phyloP scores from a whole-genome alignment of 1,140 invertebrate species.

The Phocides pigmalion region DNA sequence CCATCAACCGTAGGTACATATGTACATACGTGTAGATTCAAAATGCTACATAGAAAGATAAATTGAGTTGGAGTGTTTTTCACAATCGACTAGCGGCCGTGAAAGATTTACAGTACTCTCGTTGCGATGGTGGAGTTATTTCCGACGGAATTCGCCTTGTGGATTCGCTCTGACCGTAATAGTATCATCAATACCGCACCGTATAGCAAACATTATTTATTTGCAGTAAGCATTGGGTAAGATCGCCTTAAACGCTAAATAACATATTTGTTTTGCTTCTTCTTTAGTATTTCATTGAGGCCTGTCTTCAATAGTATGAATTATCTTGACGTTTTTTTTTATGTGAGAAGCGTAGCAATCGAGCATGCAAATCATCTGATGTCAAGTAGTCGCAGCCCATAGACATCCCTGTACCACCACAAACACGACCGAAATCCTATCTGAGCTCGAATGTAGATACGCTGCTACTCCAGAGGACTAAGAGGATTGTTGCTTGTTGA shows the following conservation, averaged over 20 bases:
- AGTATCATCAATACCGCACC: slow-evolving; percentile 64
- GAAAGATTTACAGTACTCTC: slow-evolving; percentile 67
- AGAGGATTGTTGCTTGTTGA: no score
- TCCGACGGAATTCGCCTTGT: slow-evolving; percentile 75
- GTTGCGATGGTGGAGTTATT: slow-evolving; percentile 71
- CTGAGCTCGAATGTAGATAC: no score
- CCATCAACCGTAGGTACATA: not conserved
- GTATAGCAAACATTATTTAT: slow-evolving; percentile 35
- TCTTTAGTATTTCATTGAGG: slow-evolving; percentile 22
- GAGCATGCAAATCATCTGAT: no score
- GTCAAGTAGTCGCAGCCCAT: no score
- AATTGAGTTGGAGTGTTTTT: slow-evolving; percentile 57
- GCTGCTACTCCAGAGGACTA: no score
- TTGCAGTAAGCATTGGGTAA: slow-evolving; percentile 12
- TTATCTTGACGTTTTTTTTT: no score
- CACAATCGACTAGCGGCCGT: slow-evolving; percentile 63
- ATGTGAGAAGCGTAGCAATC: no score
- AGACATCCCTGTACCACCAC: no score
- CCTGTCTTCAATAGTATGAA: not conserved
- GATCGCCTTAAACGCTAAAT: slow-evolving; percentile 7
- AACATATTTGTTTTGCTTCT: slow-evolving; percentile 2
- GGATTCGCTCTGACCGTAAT: slow-evolving; percentile 73
- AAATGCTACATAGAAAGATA: slow-evolving; percentile 1
- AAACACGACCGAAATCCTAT: no score
- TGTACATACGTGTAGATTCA: not conserved